Base-by-base conservation (phyloP, 2,888 invertebrate genomes). In the Cataglyphis rosenhaueri region DNA sequence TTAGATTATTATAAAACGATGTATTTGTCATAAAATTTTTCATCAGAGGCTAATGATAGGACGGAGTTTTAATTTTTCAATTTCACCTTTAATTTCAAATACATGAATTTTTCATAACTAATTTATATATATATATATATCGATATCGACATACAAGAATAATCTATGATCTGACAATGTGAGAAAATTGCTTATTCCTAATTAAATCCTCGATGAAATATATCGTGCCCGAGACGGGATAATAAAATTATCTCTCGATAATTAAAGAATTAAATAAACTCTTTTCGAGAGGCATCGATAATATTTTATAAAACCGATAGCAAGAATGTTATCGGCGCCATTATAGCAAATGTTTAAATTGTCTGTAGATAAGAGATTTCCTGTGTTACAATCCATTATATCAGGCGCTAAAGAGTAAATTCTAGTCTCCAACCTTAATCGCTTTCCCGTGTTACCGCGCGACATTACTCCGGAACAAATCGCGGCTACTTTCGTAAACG, bases 81-180 rank as follows among this genome's bases (percentile, higher is more conserved):
- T 71, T 18, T 29, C n/a, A 35, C 6, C 5, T 18, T 64, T 9
- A 44, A 66, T 25, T 61, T 44, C 12, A 55, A 59, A n/a, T 41
- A 32, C 1, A 15, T 41, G n/a, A 29, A 9, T 25, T 15, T 5
- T 74, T 62, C 0, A 62, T 18, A 44, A 15, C 38, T 5, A 15
- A 4, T 41, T 41, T 2, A 21, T n/a, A 29, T 25, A 59, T 71
- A 32, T 6, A 32, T 32, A 32, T 32, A 41, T 15, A 15, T 8
- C 38, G 9, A 29, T 59, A 35, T 70, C 1, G 25, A 29, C 1
- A 25, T 1, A 5, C 29, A 86, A 62, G 81, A 86, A 82, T 83
- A 82, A 85, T 81, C 76, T 74, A 81, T 70, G 64, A 70, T 15
- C 21, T 61, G 35, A 84, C 78, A 79, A 86, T 84, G 82, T 61